Percentiles rank a stretch among this genome's conserved stretches.
Conservation (phyloP, 2,888 invertebrate species). For the Tenodera sinensis region DNA sequence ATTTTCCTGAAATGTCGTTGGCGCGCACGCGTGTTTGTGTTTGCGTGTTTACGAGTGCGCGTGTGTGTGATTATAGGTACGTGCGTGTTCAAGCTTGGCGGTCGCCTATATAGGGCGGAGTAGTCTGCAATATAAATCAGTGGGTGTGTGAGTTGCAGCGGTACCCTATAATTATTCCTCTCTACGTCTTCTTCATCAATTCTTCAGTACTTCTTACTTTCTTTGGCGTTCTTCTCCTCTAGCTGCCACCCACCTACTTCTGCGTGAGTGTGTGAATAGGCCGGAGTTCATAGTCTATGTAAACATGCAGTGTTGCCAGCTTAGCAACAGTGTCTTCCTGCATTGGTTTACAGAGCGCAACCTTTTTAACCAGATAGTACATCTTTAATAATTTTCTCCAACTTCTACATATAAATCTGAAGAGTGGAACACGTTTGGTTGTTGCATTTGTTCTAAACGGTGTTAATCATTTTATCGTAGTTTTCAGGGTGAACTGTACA, state of each 20-base stretch:
- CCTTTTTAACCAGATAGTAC: too few species aligned
- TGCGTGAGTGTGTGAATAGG: not conserved
- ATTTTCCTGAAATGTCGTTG: not conserved
- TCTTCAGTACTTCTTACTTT: not conserved
- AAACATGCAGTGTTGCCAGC: not conserved
- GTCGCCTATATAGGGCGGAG: constrained; percentile 24
- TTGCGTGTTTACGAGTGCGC: not conserved
- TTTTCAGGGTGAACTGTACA: too few species aligned
- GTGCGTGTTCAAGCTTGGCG: not conserved
- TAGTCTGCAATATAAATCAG: constrained; percentile 22
- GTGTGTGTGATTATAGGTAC: not conserved
- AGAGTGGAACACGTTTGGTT: too few species aligned
- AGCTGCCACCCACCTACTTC: not conserved
- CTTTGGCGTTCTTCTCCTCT: not conserved
- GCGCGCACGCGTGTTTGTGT: not conserved
- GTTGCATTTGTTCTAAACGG: too few species aligned
- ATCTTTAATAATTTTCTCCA: too few species aligned
- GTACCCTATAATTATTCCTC: constrained; percentile 25
- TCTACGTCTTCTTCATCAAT: not conserved
- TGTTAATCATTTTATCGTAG: too few species aligned
- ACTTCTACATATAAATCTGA: too few species aligned
- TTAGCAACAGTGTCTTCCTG: too few species aligned
- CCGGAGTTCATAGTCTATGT: not conserved
- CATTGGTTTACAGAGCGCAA: too few species aligned
- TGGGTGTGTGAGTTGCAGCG: constrained; percentile 20